These are phyloP conservation scores for Platycnemis pennipes DNA, from an alignment of 2,888 invertebrate species.

Conservation along the genomic window DNA sequence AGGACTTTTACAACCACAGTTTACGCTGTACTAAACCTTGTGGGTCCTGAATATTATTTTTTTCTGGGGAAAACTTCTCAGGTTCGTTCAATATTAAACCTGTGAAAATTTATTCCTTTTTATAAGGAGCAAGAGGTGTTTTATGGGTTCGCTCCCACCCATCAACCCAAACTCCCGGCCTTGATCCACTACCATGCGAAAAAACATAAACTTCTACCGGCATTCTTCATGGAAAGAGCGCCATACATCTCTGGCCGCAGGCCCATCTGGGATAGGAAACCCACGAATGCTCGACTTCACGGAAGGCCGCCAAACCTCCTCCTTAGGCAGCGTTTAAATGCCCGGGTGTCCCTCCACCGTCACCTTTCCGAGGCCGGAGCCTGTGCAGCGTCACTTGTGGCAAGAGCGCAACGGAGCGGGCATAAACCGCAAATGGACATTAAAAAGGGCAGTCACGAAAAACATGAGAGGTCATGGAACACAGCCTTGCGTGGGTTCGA, in stretches of 20 bases:
- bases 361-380: not conserved
- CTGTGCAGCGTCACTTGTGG: not conserved
- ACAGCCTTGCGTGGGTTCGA: not conserved
- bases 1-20: not conserved
- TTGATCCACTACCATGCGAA: slow-evolving; percentile 11
- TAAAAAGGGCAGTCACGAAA: slow-evolving; percentile 40
- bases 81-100: slow-evolving; percentile 28
- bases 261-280: not conserved
- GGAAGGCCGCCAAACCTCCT: not conserved
- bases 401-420: not conserved
- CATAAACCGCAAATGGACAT: slow-evolving; percentile 54
- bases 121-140: slow-evolving; percentile 8
- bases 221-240: not conserved
- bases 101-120: slow-evolving; percentile 3
- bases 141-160: not conserved
- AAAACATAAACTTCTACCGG: not conserved
- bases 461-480: slow-evolving; percentile 42
- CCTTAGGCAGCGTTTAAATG: not conserved
- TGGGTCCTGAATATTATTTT: not conserved
- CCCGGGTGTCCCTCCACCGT: not conserved
- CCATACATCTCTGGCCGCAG: not conserved
- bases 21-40: not conserved
- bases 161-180: not conserved
- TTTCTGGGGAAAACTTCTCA: not conserved
- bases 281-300: not conserved